Evolutionary conservation across 2,797 vertebrate genomes (phyloP).

Genomic region (Hydrophis major): DNA sequence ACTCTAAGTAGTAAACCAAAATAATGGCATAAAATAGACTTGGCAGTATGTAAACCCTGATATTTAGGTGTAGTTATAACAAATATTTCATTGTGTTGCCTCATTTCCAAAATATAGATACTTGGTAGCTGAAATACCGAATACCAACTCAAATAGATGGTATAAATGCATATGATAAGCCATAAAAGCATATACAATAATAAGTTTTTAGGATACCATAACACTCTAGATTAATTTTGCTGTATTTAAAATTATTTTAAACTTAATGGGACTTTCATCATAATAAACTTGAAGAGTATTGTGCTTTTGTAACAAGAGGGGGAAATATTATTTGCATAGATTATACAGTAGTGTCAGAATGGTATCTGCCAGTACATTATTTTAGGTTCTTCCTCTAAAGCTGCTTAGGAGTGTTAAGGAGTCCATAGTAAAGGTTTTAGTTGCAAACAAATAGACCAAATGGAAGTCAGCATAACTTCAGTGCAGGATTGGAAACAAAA

Average conservation of each 20-base stretch:
- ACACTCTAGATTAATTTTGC: background rate
- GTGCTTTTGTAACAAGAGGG: background rate
- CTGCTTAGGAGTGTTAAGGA: background rate
- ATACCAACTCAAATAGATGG: background rate
- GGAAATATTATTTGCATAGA: background rate
- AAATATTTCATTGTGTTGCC: background rate
- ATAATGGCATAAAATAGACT: background rate
- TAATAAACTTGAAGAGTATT: background rate
- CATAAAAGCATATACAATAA: background rate
- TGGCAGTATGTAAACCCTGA: background rate
- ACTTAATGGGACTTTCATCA: background rate
- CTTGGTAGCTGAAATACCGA: background rate
- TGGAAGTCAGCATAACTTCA: background rate
- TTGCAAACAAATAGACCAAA: background rate
- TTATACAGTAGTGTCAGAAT: background rate
- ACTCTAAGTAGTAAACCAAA: background rate
- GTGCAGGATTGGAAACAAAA: background rate
- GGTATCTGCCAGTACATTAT: background rate
- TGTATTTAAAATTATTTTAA: background rate
- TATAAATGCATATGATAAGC: background rate
- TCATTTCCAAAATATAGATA: background rate
- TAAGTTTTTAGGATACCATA: background rate
- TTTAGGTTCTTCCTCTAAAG: background rate
- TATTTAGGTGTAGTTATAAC: background rate
- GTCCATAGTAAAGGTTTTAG: background rate